phyloP scores from a whole-genome alignment of 35 echinoderm and acorn worm genomes.

The Hemicentrotus pulcherrimus region DNA sequence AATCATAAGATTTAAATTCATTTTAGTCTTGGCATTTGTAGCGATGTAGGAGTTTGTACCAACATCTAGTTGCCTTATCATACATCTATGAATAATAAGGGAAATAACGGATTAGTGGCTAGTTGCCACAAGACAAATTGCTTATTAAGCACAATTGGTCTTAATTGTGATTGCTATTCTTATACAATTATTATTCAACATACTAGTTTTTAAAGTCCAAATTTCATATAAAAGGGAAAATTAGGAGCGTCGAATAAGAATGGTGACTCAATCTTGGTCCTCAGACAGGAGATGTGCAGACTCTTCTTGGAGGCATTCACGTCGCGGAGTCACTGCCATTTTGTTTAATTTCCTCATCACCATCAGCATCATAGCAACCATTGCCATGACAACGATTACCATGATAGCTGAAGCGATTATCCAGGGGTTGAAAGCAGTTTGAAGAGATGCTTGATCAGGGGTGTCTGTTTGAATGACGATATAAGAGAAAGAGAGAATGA shows the following conservation, averaged over 20 bases:
- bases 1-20: too few species aligned
- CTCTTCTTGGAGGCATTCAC: conserved; percentile 10
- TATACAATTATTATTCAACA: too few species aligned
- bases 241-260: not conserved
- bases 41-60: too few species aligned
- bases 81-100: too few species aligned
- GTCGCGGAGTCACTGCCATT: not conserved
- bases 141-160: too few species aligned
- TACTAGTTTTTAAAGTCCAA: too few species aligned
- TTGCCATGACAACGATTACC: conserved; percentile 15
- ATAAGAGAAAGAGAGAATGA: not conserved
- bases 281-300: conserved; percentile 9
- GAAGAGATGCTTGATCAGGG: not conserved
- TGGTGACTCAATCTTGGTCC: not conserved
- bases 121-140: too few species aligned
- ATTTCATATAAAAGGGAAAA: too few species aligned
- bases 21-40: too few species aligned
- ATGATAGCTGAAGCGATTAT: conserved; percentile 16
- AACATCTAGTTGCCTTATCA: too few species aligned
- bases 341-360: conserved; percentile 11
- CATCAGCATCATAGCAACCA: conserved; percentile 22
- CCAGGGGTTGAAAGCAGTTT: conserved; percentile 21
- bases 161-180: too few species aligned
- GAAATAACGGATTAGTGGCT: too few species aligned
- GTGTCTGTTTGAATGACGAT: not conserved